Base-by-base conservation (phyloP, 2,888 invertebrate genomes). In the Epinotia ramella region DNA sequence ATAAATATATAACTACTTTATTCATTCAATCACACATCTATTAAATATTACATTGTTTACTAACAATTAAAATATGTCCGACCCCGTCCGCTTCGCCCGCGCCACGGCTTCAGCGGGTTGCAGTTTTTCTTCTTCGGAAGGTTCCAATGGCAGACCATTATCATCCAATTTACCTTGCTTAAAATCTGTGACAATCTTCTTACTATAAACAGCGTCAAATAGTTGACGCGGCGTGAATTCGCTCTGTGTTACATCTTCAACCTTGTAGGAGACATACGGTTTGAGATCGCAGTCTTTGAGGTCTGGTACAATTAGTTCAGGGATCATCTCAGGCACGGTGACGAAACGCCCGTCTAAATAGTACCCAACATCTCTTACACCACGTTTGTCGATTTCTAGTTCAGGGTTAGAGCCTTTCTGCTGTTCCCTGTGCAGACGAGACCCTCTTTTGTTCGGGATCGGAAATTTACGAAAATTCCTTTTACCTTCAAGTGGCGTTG, bases 181-280 rank as follows among this genome's bases (percentile, higher is more conserved):
- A 82, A 96, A 97, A 87, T 98, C 98, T 68, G 96, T 93, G 0
- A 95, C 94, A 63, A 99, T 97, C 89, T 98, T 98, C 73, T 95
- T 88, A 0, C 96, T 96, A 86, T 99, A 99, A 0, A 98, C 94
- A 0, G 96, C 96, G 84, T 97, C 95, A 85, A 98, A 98, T 64
- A 99, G 93, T 90, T 97, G 97, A 86, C 97, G 88, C 0, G 98
- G 95, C 0, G 98, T 98, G 82, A 98, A 98, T 89, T 97, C 96
- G 1, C 96, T 95, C 86, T 98, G 98, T 13, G 95, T 89, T 0
- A 98, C 96, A 75, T 97, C 96, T 3, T 96, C 95, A 0, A 96
- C 95, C 88, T 96, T 96, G 88, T 99, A 99, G 0, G 99, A 98
- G 0, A 99, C 99, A 84, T 99, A 99, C 0, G 99, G 98, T 89